Evolutionary conservation across 2,113 vertebrate species (phyloP).

Genomic region (Perca flavescens): DNA sequence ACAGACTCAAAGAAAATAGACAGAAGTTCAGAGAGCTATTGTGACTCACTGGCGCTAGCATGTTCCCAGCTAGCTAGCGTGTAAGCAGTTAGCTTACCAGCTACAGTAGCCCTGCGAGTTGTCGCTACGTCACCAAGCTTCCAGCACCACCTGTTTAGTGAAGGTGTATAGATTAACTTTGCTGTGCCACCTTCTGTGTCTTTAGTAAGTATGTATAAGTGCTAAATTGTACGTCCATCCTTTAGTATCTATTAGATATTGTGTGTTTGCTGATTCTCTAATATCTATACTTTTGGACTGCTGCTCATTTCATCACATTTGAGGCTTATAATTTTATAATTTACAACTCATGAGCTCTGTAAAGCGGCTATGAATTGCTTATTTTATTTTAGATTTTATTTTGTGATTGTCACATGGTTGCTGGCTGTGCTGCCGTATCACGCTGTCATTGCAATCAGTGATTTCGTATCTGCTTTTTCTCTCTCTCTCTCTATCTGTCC

Average conservation of each 20-base stretch:
- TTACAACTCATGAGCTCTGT: slow-evolving; percentile 35
- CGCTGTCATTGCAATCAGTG: slow-evolving; percentile 62
- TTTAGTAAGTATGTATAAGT: background rate
- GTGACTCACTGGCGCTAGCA: background rate
- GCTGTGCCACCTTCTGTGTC: background rate
- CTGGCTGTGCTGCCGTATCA: slow-evolving; percentile 73
- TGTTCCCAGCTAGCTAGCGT: background rate
- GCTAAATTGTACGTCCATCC: background rate
- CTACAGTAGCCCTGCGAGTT: background rate
- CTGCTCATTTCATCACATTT: slow-evolving; percentile 40
- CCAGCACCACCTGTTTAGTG: background rate
- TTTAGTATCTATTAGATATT: background rate
- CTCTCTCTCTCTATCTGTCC: slow-evolving; percentile 5
- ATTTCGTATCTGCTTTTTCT: slow-evolving; percentile 61
- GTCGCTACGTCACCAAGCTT: background rate
- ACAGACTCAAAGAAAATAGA: background rate
- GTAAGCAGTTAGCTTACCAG: background rate
- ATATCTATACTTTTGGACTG: slow-evolving; percentile 6
- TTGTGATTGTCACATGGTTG: slow-evolving; percentile 70
- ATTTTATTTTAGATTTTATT: slow-evolving; percentile 32
- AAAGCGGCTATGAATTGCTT: slow-evolving; percentile 28
- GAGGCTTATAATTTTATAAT: slow-evolving; percentile 37
- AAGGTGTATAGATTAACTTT: background rate
- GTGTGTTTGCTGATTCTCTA: slow-evolving; percentile 11
- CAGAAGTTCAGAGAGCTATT: background rate